phyloP scores from a whole-genome alignment of 2,888 invertebrate species.

The Trichopoda pennipes region DNA sequence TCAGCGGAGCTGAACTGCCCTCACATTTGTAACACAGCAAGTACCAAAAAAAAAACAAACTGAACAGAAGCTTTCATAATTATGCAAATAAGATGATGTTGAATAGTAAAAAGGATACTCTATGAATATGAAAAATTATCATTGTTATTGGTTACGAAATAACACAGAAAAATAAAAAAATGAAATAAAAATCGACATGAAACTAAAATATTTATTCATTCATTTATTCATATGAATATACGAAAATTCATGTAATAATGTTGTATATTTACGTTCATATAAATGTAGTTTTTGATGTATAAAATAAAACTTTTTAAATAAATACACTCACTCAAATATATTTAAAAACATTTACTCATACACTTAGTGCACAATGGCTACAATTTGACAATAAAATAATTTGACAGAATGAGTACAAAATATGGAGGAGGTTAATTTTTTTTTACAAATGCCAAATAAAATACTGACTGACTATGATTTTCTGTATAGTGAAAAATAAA shows the following conservation, averaged over 20 bases:
- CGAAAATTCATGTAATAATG: constrained; percentile 55
- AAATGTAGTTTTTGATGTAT: neutral
- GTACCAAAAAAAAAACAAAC: neutral
- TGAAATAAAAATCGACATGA: constrained; percentile 27
- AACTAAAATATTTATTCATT: constrained; percentile 57
- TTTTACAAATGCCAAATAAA: constrained; percentile 49
- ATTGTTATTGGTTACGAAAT: constrained; percentile 36
- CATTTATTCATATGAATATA: constrained; percentile 59
- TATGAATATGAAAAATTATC: constrained; percentile 57
- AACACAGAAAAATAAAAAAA: constrained; percentile 16
- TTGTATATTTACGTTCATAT: constrained; percentile 17
- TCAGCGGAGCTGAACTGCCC: constrained; percentile 39
- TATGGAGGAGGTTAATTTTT: constrained; percentile 68
- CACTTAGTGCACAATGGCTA: constrained; percentile 37
- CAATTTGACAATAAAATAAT: constrained; percentile 69
- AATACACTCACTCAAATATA: constrained; percentile 17
- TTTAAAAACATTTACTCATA: constrained; percentile 22
- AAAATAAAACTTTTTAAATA: constrained; percentile 5
- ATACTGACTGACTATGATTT: constrained; percentile 44
- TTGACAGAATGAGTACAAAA: constrained; percentile 72
- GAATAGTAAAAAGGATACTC: constrained; percentile 55
- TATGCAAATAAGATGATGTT: constrained; percentile 58
- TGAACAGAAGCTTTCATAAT: constrained; percentile 53
- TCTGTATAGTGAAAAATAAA: constrained; percentile 14
- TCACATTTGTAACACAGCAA: constrained; percentile 14